Percentiles rank a stretch among this genome's conserved stretches.
Evolutionary conservation across 2,888 invertebrate genomes (phyloP).

Genomic region (Amiota communis): DNA sequence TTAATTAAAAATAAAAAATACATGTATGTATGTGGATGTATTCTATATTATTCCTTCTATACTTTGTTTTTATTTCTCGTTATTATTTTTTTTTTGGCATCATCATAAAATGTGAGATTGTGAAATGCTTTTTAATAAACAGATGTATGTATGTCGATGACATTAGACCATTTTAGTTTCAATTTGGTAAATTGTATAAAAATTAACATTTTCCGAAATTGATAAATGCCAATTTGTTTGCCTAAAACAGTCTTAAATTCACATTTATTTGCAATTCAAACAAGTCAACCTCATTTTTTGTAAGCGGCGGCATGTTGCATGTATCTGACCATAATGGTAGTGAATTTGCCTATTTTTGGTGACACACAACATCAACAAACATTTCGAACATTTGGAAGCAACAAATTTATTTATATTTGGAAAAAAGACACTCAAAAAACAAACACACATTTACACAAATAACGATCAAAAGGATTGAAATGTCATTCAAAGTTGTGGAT

Average conservation of each 20-base stretch:
- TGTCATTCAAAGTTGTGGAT: neutral
- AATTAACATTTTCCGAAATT: neutral
- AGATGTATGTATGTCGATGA: no score
- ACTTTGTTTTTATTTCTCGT: neutral
- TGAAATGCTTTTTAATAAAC: no score
- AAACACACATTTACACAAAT: no score
- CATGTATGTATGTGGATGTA: no score
- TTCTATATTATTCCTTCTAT: no score
- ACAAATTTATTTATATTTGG: neutral
- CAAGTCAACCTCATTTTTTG: constrained; percentile 13
- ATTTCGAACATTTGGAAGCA: neutral
- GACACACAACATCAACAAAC: no score
- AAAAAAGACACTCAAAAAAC: neutral
- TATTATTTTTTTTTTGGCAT: constrained; percentile 1
- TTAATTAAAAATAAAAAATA: constrained; percentile 17
- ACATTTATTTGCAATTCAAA: constrained; percentile 22
- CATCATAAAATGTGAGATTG: neutral
- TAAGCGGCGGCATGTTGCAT: neutral
- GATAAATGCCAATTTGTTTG: neutral
- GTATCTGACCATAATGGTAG: no score
- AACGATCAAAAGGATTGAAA: constrained; percentile 10
- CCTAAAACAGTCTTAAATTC: constrained; percentile 10
- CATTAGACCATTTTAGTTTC: no score
- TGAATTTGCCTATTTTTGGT: no score
- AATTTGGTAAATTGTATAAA: no score